Base-by-base conservation (phyloP, 1,140 invertebrate species). In the Maconellicoccus hirsutus region DNA sequence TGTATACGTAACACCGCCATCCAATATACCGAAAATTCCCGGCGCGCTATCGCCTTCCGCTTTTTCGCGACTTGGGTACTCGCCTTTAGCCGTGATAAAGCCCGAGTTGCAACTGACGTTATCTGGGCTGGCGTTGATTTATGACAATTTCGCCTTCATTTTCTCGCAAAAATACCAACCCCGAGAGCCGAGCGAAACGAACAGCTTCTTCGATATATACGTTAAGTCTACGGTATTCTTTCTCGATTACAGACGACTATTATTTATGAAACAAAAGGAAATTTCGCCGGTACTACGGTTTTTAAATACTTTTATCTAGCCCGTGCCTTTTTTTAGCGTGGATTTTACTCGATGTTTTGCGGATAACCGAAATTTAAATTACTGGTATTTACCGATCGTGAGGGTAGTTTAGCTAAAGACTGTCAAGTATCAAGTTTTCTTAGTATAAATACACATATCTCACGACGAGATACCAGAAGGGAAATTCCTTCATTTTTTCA, bases 81-180 rank as follows among this genome's bases (percentile, higher is more conserved):
- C 16, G 19, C 19, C 61, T 25, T 25, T 26, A 23, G 22, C 19
- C 22, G 19, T 12, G 7, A 19, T 23, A 23, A 26, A 66, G 22
- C 12, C 61, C 61, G 61, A 66, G 61, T 66, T 66, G 61, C 61
- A 66, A 66, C 19, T 66, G 61, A 66, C 61, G 61, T 66, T 66
- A 66, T 66, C 61, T 66, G 61, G 10, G 61, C 25, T 66, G 61
- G 61, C 61, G 61, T 66, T 66, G 61, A 66, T 66, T 66, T 66
- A 66, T 66, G 61, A 66, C 61, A 19, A 66, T 66, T 25, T 23
- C 8, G 22, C 61, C 61, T 22, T 59, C 21, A 19, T 59, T 22
- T 22, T 59, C 4, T 4, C 29, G 29, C 29, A 52, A 52, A 52
- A 52, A 52, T 52, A 52, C 42, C 6, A 6, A 33, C 29, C 29